A percentile compares a stretch with the other conserved stretches of the same genome.
Conservation (phyloP, 2,888 invertebrate species). For the Pachliopta kotzebuea region DNA sequence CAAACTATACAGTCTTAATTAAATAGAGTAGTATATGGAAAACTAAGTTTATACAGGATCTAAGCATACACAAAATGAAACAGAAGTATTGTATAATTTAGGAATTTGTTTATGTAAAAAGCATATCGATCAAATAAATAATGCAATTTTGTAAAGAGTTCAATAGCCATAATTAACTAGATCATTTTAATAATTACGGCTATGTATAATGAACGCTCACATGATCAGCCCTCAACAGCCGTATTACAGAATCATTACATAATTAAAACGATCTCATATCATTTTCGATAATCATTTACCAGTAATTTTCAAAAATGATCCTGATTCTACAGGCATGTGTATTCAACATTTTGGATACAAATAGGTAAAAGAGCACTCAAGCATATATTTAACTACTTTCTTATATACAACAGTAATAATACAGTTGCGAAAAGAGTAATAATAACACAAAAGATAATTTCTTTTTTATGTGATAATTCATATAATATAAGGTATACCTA, state of each 20-base stretch:
- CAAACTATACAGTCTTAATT: too few species aligned
- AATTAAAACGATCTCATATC: slow-evolving; percentile 13
- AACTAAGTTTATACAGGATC: too few species aligned
- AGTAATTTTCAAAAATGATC: neutral
- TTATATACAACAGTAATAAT: too few species aligned
- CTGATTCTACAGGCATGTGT: slow-evolving; percentile 1
- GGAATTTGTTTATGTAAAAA: too few species aligned
- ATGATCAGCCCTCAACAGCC: neutral
- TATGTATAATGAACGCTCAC: slow-evolving; percentile 3
- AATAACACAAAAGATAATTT: too few species aligned
- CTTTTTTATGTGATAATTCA: too few species aligned
- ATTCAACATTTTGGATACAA: slow-evolving; percentile 11
- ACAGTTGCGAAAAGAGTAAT: too few species aligned
- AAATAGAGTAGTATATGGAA: too few species aligned
- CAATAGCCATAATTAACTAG: slow-evolving; percentile 6
- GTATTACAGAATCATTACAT: slow-evolving; percentile 19
- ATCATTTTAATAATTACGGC: slow-evolving; percentile 2
- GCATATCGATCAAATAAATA: too few species aligned
- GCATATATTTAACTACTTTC: neutral
- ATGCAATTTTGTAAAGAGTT: slow-evolving; percentile 6
- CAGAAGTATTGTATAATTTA: too few species aligned
- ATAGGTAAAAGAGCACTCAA: neutral
- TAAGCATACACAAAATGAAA: too few species aligned
- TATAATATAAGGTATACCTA: too few species aligned
- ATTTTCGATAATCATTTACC: slow-evolving; percentile 1